Evolutionary conservation across 2,113 vertebrate species (phyloP), one percentile per base, ranked within the genome.

Genomic region (Cebidichthys violaceus): DNA sequence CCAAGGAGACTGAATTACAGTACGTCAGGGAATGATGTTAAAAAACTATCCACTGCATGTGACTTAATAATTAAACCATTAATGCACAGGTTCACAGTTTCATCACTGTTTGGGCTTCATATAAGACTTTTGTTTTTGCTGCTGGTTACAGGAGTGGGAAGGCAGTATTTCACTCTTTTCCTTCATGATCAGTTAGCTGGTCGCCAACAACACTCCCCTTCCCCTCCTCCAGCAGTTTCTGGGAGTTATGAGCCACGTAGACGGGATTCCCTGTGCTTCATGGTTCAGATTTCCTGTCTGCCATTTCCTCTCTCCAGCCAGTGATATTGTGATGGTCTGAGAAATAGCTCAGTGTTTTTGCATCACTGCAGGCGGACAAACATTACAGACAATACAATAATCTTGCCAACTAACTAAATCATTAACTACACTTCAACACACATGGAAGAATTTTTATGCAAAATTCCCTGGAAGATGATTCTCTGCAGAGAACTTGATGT

Each of bases 231-330:
- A 60, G 35, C 73, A 15, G 74, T 45, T 76, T 81, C 27, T 79
- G 70, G 73, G 66, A 85, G 64, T 54, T 73, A 69, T 59, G 66
- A 90, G 93, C 93, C 92, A 94, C 91, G 91, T 94, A 55, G 89
- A 93, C 59, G 79, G 91, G 92, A 91, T 91, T 93, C 92, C 92
- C 92, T 90, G 79, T 55, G n/a, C 74, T 57, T 74, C 70, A 1
- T 9, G 31, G 18, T 88, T 85, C 88, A 93, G 82, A 65, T 92
- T 90, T 92, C 81, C 87, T 75, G 55, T 73, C 71, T 65, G 54
- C 41, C 7, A 37, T 85, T 85, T 88, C 84, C 82, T 64, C 55
- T 55, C 41, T 69, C 31, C 33, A 76, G 33, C 27, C 73, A 41
- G 67, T 24, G 20, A 31, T 24, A 29, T 60, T 52, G 65, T n/a